phyloP scores from a whole-genome alignment of 2,113 vertebrate genomes.

The Amphilophus citrinellus region DNA sequence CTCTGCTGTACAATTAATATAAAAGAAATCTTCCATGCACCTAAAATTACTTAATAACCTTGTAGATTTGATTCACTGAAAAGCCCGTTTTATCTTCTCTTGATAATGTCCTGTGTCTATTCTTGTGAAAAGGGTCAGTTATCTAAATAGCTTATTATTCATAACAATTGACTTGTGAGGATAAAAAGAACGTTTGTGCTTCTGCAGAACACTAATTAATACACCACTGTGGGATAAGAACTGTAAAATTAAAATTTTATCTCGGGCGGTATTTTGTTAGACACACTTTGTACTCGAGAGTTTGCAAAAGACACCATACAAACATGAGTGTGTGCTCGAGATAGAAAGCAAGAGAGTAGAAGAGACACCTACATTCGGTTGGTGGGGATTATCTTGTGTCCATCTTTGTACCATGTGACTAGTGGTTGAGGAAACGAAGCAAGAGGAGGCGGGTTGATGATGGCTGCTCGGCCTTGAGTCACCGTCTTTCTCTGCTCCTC shows the following conservation, averaged over 20 bases:
- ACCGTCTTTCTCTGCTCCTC: slow-evolving; percentile 84
- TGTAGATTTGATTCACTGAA: slow-evolving; percentile 49
- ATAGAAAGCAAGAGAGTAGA: background rate
- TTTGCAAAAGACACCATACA: background rate
- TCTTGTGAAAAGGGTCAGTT: slow-evolving; percentile 59
- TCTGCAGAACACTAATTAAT: slow-evolving; percentile 48
- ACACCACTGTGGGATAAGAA: slow-evolving; percentile 31
- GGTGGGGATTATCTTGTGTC: slow-evolving; percentile 94
- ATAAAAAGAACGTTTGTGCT: slow-evolving; percentile 38
- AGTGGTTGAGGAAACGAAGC: slow-evolving; percentile 86
- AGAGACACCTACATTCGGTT: slow-evolving; percentile 88
- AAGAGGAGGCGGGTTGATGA: slow-evolving; percentile 85
- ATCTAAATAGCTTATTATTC: slow-evolving; percentile 61
- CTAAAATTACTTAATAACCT: slow-evolving; percentile 53
- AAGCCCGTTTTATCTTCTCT: slow-evolving; percentile 36
- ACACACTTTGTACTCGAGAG: background rate
- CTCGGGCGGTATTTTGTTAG: slow-evolving; percentile 17
- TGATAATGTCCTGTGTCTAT: slow-evolving; percentile 48
- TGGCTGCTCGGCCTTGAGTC: slow-evolving; percentile 85
- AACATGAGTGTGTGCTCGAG: background rate
- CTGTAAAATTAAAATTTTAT: slow-evolving; percentile 35
- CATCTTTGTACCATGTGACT: slow-evolving; percentile 95
- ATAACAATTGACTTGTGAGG: slow-evolving; percentile 34
- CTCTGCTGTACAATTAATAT: slow-evolving; percentile 30
- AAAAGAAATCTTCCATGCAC: slow-evolving; percentile 39